Evolutionary conservation across 2,113 vertebrate species (phyloP), one percentile per base, ranked within the genome.

Genomic region (Cololabis saira): DNA sequence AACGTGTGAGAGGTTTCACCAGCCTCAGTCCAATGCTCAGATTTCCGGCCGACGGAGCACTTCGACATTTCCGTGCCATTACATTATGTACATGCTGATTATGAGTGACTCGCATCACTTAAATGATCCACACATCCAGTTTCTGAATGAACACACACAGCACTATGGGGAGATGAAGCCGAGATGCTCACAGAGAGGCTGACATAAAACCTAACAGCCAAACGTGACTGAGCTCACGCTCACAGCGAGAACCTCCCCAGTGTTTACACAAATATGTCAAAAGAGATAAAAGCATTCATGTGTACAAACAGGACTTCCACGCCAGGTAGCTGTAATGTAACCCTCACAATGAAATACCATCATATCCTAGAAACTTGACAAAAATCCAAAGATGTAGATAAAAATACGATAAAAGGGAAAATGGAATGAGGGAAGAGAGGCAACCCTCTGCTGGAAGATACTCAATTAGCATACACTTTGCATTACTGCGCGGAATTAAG

Each of bases 21-120:
- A 41, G 61, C 48, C 60, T 64, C 52, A 61, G 54, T 48, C 61
- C 49, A 12, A 50, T 7, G 52, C 71, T 59, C 62, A 67, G 76
- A 74, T 77, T 80, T 41, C 72, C 53, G 67, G 78, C 77, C 87
- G 81, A 18, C 40, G 19, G 70, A 81, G 80, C 76, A 78, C 84
- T 82, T 90, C 70, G 77, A 56, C 73, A 67, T 77, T 82, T 78
- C 61, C 52, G 19, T 9, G 49, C 47, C 42, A 82, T 84, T 80
- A 76, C 71, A 76, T 78, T 73, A 78, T 42, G 57, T 74, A 33
- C 76, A 61, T 79, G 66, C 71, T 70, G 73, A 82, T 84, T 82
- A 65, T 48, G 47, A 67, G 78, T 12, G 69, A 71, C 66, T 76
- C 42, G n/a, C 70, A 84, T 82, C 79, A 76, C 70, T 81, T 50